Evolutionary conservation across 1,140 invertebrate species (phyloP), one percentile per base, ranked within the genome.

Genomic region (Ctenoplectra terminalis): DNA sequence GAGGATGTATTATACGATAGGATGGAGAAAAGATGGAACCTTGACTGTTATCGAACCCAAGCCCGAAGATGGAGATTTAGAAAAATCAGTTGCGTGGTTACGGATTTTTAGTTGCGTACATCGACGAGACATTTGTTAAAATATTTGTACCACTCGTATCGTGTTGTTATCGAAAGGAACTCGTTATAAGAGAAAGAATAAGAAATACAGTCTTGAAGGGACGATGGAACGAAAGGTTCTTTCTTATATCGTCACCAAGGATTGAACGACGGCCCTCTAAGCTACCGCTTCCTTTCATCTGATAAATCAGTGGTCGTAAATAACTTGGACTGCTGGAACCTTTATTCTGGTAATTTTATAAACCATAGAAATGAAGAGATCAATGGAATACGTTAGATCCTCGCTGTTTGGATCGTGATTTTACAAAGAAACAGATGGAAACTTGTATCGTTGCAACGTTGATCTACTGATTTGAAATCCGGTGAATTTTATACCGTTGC

Each of bases 231-330:
- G 54, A 80, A 83, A 75, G 66, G 69, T 54, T 60, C 66, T 90
- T 88, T 90, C 84, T 89, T 91, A 83, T 83, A 90, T 88, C 87
- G 87, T 91, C 78, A 81, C 56, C 84, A 80, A 86, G 89, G 89
- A 92, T 92, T 87, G 89, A 82, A 61, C 60, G 82, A 89, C 87
- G 86, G 80, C 81, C 74, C 83, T 87, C 89, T 91, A 86, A 90
- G 90, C 87, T 87, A 87, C 83, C 37, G 23, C 37, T 92, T 92
- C 89, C 92, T 92, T 92, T 93, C 86, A 86, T 90, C 90, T 91
- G 90, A 93, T 93, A 93, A 93, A 93, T 93, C 92, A 93, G 87
- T 84, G 83, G 86, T 89, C 92, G 90, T 93, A 93, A 93, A 93
- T 93, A 93, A 93, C 91, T 90, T 92, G 88, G 91, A 93, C 91